Percentiles rank a stretch among this genome's conserved stretches.
Evolutionary conservation across 2,113 vertebrate genomes (phyloP).

Genomic region (Cololabis saira): DNA sequence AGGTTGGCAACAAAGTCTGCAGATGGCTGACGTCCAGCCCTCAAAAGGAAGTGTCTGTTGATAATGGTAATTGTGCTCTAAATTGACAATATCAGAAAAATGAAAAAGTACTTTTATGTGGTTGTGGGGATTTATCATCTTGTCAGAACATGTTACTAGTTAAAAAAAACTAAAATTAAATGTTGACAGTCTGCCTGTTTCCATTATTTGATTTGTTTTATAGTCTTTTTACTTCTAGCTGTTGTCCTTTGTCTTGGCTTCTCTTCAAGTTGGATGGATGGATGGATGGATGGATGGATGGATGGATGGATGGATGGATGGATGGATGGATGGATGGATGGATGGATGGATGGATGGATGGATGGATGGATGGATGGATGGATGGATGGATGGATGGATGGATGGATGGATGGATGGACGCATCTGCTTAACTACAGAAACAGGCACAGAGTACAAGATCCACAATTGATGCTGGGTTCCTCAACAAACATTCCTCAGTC

Average conservation of each 20-base stretch:
- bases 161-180: conserved; percentile 1
- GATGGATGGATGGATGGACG: no score
- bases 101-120: conserved; percentile 3
- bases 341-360: no score
- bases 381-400: no score
- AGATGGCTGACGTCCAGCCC: conserved; percentile 44
- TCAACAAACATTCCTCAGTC: conserved; percentile 16
- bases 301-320: no score
- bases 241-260: conserved; percentile 20
- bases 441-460: background rate
- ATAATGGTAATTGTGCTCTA: conserved; percentile 27
- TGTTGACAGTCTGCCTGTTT: conserved; percentile 14
- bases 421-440: no score
- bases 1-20: conserved; percentile 54
- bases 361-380: no score
- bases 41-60: conserved; percentile 27
- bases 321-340: no score
- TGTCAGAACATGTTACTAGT: conserved; percentile 9
- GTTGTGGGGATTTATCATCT: conserved; percentile 3
- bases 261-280: no score
- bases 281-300: no score
- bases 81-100: conserved; percentile 4
- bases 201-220: conserved; percentile 23
- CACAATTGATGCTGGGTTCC: background rate
- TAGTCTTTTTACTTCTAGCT: conserved; percentile 40